A percentile compares a stretch with the other conserved stretches of the same genome.
These are phyloP conservation scores for Erannis defoliaria DNA, from an alignment of 2,888 invertebrate species.

Conservation along the genomic window DNA sequence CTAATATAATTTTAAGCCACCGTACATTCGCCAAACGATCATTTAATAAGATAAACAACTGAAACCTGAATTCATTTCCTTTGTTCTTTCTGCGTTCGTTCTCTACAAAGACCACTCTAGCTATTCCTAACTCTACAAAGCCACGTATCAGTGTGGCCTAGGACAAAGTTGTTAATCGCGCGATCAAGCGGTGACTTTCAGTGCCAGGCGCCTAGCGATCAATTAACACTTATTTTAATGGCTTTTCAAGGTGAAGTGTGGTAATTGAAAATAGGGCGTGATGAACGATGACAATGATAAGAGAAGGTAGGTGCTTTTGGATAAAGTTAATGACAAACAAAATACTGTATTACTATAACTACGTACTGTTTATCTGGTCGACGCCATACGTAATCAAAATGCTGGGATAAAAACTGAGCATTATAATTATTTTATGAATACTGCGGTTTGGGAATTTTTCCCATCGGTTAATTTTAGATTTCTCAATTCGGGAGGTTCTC, in stretches of 20 bases:
- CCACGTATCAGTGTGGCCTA: constrained; percentile 24
- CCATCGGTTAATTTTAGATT: too few relatives aligned
- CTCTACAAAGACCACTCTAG: constrained; percentile 24
- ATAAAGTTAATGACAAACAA: not conserved
- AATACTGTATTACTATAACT: not conserved
- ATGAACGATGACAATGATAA: constrained; percentile 12
- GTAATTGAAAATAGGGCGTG: constrained; percentile 30
- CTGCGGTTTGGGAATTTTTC: too few relatives aligned
- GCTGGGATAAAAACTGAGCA: too few relatives aligned
- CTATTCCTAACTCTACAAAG: constrained; percentile 24
- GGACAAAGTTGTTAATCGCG: constrained; percentile 49
- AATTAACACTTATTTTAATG: constrained; percentile 46
- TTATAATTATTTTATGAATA: too few relatives aligned
- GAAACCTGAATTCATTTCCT: too few relatives aligned
- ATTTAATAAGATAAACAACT: too few relatives aligned
- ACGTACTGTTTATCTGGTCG: too few relatives aligned
- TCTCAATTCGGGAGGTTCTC: too few relatives aligned
- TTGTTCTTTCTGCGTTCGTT: too few relatives aligned
- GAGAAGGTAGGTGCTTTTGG: not conserved
- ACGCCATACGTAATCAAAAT: too few relatives aligned
- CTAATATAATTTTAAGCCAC: too few relatives aligned
- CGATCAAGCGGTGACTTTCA: constrained; percentile 41
- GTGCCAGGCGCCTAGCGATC: constrained; percentile 43
- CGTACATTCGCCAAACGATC: too few relatives aligned
- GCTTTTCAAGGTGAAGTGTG: constrained; percentile 37